A percentile compares a stretch with the other conserved stretches of the same genome.
Conservation (phyloP, 2,113 vertebrate genomes). For the Reinhardtius hippoglossoides region DNA sequence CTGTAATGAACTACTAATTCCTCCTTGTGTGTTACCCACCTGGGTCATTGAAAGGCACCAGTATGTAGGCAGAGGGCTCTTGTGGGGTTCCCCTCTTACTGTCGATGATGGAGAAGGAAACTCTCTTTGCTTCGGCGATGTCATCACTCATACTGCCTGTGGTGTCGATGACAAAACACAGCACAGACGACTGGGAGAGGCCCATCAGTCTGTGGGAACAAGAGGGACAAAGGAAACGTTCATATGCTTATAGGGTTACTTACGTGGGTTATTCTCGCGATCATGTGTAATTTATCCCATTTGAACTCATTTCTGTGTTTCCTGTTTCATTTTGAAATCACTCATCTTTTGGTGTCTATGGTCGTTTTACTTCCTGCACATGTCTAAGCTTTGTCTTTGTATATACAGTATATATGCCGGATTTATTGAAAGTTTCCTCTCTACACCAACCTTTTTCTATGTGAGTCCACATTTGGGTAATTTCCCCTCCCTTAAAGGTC, state of each 20-base stretch:
- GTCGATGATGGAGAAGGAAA: constrained; percentile 72
- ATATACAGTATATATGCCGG: no score
- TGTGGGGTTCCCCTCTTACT: constrained; percentile 55
- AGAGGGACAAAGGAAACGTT: not conserved
- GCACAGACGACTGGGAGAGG: constrained; percentile 58
- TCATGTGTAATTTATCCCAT: no score
- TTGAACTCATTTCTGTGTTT: no score
- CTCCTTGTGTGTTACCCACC: constrained; percentile 36
- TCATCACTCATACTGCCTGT: constrained; percentile 75
- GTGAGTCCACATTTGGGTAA: not conserved
- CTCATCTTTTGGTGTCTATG: no score
- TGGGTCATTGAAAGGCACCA: constrained; percentile 80
- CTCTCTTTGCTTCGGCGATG: constrained; percentile 61
- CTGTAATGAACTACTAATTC: not conserved
- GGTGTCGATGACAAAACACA: constrained; percentile 80
- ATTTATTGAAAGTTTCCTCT: no score
- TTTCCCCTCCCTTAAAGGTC: not conserved
- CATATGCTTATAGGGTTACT: no score
- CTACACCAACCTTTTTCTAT: no score
- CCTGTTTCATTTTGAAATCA: no score
- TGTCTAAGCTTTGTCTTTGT: no score
- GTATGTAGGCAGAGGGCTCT: constrained; percentile 73
- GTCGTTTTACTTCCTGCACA: no score
- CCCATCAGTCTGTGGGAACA: constrained; percentile 68
- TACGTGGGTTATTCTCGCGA: no score